Evolutionary conservation across 2,888 invertebrate genomes (phyloP), one percentile per base, ranked within the genome.

Genomic region (Ectemnius continuus): DNA sequence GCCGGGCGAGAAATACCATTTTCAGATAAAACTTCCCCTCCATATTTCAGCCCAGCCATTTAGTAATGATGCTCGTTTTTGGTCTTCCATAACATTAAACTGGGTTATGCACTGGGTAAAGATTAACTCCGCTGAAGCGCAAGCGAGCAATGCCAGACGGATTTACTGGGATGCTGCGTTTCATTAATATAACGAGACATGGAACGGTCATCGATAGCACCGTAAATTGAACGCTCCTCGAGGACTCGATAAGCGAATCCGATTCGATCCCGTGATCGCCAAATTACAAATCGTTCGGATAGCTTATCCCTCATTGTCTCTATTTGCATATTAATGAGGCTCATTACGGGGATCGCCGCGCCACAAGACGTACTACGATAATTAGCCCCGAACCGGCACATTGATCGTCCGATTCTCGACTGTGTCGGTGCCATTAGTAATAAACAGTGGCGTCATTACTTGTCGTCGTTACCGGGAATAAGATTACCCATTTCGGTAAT

Each of bases 401-500:
- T 36, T 36, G 36, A 36, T 36, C 36, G 36, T 8, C 36, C 36
- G 36, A 36, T 36, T 8, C 36, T 36, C 36, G 36, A 36, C 36
- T 6, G 36, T 36, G 36, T 11, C 36, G 36, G 8, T 36, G 1
- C 36, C 8, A 36, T 36, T 36, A 36, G 36, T 36, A 36, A 36
- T 36, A 36, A 36, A 36, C 36, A 36, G 36, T 36, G 8, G 36
- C 36, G 36, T 36, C 36, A 36, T 36, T 36, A 36, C 36, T 36
- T 36, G 36, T 36, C 36, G 36, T 36, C 36, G 8, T 36, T 36
- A 36, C 36, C 36, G 36, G 36, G 36, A 36, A 36, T 36, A 8
- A 36, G 36, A 36, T 6, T 6, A 36, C 8, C 67, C 67, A 52
- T 45, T 60, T 52, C 67, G 59, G 60, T 70, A 45, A 56, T 70